Conservation (phyloP, 2,113 vertebrate genomes). For the Penelope pileata region DNA sequence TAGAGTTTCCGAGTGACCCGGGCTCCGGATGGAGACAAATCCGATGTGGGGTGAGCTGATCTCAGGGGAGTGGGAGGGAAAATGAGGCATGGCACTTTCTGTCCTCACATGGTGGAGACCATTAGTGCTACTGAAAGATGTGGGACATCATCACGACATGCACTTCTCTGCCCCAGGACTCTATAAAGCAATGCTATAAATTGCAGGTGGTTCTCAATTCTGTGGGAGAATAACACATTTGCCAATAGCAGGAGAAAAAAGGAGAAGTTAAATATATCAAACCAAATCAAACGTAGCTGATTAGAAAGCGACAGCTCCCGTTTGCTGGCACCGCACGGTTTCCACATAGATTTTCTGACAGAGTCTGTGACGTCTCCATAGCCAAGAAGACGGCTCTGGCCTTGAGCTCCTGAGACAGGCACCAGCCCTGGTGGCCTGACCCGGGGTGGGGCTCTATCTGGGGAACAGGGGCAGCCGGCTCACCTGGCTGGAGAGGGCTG, state of each 20-base stretch:
- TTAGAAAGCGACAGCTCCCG: constrained; percentile 33
- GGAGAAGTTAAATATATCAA: constrained; percentile 48
- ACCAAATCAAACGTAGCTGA: constrained; percentile 58
- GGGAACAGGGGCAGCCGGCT: neutral
- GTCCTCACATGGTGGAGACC: neutral
- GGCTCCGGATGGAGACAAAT: constrained; percentile 2
- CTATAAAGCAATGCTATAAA: constrained; percentile 15
- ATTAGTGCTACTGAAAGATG: neutral
- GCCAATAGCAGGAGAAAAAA: neutral
- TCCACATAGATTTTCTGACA: constrained; percentile 36
- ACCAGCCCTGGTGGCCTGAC: neutral
- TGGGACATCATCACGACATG: constrained; percentile 23
- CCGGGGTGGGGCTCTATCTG: neutral
- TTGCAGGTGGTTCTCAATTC: constrained; percentile 41
- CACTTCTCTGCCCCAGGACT: neutral
- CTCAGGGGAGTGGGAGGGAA: neutral
- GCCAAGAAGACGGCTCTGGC: neutral
- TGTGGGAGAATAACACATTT: neutral
- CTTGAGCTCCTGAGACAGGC: neutral
- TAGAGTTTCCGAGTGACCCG: constrained; percentile 15
- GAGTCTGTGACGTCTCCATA: neutral
- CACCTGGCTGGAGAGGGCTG: neutral
- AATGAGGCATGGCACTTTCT: neutral
- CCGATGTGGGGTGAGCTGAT: neutral
- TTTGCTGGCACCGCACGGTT: neutral